Evolutionary conservation across 64 coral and sea anemone genomes (phyloP), one percentile per base, ranked within the genome.

Genomic region (Montipora efflorescens): DNA sequence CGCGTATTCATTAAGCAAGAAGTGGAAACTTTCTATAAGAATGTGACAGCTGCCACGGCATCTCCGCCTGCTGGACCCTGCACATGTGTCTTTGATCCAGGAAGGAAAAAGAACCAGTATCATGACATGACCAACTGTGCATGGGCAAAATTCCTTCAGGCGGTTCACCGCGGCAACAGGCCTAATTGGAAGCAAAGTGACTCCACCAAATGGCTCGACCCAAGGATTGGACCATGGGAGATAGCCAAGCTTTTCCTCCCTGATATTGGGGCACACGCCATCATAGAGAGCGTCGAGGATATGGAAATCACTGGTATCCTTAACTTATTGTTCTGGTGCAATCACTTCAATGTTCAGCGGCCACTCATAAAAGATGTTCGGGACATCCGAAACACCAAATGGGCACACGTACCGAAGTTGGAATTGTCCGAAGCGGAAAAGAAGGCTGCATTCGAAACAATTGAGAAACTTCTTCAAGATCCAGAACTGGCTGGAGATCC

Each of bases 241-340:
- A 58, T 95, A 8, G 89, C 94, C 48, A 95, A 95, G 75, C 59
- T 95, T 3, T 95, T 69, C 73, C 91, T 95, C 89, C 83, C 94
- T 15, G 87, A 55, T 9, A 22, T 20, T 20, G 72, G 36, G 72
- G 87, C 4, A 0, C 55, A 76, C 14, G 19, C 47, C 11, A 55
- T 52, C 22, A 15, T 48, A 0, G 52, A 55, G 18, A 53, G 71
- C 76, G 87, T 73, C 13, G 52, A 15, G 19, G 74, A 74, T 11
- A 89, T 73, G 16, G 87, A 77, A 75, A 50, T 73, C 18, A 89
- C 87, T 77, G 87, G 72, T 11, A 68, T 95, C 7, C 21, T 95
- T 36, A 95, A 95, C 45, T 44, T 95, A 3, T 16, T 95, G 14
- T 78, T 13, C 47, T 95, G 79, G 79, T 95, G 93, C 55, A 77